phyloP scores from a whole-genome alignment of 2,797 vertebrate species.

The Kryptolebias ocellatus region DNA sequence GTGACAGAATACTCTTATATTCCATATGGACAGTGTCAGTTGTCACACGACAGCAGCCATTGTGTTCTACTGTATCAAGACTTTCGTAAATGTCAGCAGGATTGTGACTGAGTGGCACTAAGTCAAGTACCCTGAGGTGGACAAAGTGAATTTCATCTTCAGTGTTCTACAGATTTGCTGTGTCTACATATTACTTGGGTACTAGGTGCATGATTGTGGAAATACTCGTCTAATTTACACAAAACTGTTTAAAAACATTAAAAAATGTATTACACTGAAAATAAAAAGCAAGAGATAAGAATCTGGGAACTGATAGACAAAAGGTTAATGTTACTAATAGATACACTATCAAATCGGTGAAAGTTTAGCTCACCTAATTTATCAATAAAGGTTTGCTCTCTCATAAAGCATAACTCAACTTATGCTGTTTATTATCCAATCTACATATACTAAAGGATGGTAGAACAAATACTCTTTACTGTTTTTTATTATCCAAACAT shows the following conservation, averaged over 20 bases:
- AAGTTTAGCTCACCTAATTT: conserved; percentile 8
- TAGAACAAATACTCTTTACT: background rate
- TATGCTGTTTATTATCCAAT: conserved; percentile 18
- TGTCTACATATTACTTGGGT: background rate
- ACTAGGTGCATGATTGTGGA: background rate
- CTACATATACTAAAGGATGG: background rate
- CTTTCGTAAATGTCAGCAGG: conserved; percentile 59
- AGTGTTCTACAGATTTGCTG: conserved; percentile 11
- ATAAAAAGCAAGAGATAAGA: too few species aligned
- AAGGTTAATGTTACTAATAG: conserved; percentile 32
- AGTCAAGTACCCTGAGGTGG: conserved; percentile 39
- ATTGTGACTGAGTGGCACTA: conserved; percentile 33
- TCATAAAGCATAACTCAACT: conserved; percentile 18
- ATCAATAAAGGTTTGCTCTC: conserved; percentile 19
- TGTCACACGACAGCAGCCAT: conserved; percentile 52
- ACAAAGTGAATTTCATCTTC: conserved; percentile 21
- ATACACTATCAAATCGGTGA: conserved; percentile 41
- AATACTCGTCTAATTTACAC: background rate
- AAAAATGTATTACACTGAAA: too few species aligned
- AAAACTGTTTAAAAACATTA: too few species aligned
- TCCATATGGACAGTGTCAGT: conserved; percentile 44
- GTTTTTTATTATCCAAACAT: background rate
- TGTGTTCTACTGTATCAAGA: conserved; percentile 44
- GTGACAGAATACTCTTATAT: conserved; percentile 24
- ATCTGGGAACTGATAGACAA: background rate